Evolutionary conservation across 2,113 vertebrate genomes (phyloP).

Genomic region (Calypte anna): DNA sequence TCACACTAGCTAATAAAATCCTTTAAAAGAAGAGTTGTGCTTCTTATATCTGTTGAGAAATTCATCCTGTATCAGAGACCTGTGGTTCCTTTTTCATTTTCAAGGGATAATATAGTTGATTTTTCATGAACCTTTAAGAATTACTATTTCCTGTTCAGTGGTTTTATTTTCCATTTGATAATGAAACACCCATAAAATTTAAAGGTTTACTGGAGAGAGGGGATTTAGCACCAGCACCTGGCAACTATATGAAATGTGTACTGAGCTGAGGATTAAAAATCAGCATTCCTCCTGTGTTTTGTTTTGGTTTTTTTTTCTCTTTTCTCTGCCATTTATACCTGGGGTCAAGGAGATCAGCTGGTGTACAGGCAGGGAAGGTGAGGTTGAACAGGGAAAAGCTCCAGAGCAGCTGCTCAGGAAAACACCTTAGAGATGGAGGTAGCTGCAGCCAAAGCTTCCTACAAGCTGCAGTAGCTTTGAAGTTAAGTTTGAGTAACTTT

Average conservation of each 20-base stretch:
- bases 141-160: constrained; percentile 23
- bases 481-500: neutral
- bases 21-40: neutral
- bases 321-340: neutral
- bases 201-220: neutral
- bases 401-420: neutral
- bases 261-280: constrained; percentile 35
- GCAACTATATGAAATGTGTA: neutral
- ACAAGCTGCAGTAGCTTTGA: neutral
- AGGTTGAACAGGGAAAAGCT: neutral
- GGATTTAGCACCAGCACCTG: constrained; percentile 38
- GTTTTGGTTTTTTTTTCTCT: neutral
- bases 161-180: constrained; percentile 53
- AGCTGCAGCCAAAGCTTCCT: neutral
- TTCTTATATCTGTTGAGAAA: neutral
- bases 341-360: neutral
- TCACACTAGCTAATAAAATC: neutral
- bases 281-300: neutral
- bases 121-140: constrained; percentile 13
- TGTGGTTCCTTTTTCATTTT: constrained; percentile 14
- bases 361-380: neutral
- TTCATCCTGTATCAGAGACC: neutral
- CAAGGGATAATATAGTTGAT: constrained; percentile 5
- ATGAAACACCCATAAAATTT: constrained; percentile 48
- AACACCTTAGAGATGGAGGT: neutral